Evolutionary conservation across 2,888 invertebrate species (phyloP), one percentile per base, ranked within the genome.

Genomic region (Drosophila helvetica): DNA sequence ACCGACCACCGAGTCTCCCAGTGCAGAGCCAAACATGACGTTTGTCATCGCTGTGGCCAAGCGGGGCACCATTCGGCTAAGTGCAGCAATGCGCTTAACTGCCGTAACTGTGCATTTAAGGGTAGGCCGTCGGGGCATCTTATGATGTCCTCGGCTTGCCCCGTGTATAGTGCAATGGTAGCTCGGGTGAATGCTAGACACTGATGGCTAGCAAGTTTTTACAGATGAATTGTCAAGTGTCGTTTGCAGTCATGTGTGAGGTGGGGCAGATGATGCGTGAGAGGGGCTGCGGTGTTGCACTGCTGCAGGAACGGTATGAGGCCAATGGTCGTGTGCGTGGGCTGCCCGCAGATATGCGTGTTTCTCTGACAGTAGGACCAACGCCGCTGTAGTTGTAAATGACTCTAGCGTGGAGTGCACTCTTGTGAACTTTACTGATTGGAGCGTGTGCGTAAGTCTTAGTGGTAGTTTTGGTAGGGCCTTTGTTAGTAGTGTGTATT

Each of bases 281-380:
- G 18, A 52, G 52, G 7, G 42, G 57, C 17, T 27, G 47, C n/a
- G 38, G 18, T 0, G 47, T 53, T 22, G 58, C 52, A 6, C 42
- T 64, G 42, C 18, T 59, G 22, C 65, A 65, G 45, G 65, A 59
- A n/a, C 65, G 59, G 6, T 45, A 59, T 25, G 25, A 58, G 15
- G 30, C 42, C 15, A 18, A 43, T 45, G 53, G 48, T 42, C 48
- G 30, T 15, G 43, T 59, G 27, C 25, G 65, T 2, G 64, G n/a
- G n/a, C n/a, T n/a, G n/a, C n/a, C n/a, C n/a, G n/a, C n/a, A n/a
- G n/a, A n/a, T n/a, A n/a, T n/a, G n/a, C n/a, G n/a, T n/a, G n/a
- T n/a, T n/a, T n/a, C n/a, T n/a, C n/a, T n/a, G n/a, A n/a, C n/a
- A n/a, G n/a, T n/a, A n/a, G n/a, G n/a, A n/a, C n/a, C n/a, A n/a